phyloP scores from a whole-genome alignment of 1,140 invertebrate species.

The Trichomalopsis sarcophagae region DNA sequence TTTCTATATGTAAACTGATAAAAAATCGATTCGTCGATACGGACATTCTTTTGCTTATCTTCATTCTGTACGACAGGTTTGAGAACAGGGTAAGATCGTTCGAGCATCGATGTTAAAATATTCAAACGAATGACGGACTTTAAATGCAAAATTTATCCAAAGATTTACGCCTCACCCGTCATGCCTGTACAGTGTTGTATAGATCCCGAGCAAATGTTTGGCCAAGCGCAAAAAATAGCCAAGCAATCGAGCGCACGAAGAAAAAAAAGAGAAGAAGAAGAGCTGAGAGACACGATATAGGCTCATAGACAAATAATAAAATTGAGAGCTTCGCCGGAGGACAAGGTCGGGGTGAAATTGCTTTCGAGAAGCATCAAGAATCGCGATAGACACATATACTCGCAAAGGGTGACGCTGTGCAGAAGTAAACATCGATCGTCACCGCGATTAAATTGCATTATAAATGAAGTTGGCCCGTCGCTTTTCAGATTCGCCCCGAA shows the following conservation, averaged over 20 bases:
- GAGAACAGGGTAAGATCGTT: too few relatives aligned
- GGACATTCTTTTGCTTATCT: too few relatives aligned
- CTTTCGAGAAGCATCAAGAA: slow-evolving; percentile 50
- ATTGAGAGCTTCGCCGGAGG: neutral
- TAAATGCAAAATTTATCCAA: neutral
- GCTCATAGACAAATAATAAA: neutral
- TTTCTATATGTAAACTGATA: too few relatives aligned
- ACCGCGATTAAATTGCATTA: slow-evolving; percentile 66
- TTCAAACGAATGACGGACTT: neutral
- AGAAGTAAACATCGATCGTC: slow-evolving; percentile 56
- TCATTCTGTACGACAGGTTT: too few relatives aligned
- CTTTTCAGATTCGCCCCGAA: neutral
- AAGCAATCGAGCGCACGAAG: neutral
- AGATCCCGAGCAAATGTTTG: neutral
- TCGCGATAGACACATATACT: slow-evolving; percentile 32
- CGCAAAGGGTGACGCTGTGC: neutral
- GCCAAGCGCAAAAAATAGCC: neutral
- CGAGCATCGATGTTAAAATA: too few relatives aligned
- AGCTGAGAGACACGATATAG: neutral
- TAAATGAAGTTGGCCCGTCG: slow-evolving; percentile 56
- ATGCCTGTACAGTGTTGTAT: neutral
- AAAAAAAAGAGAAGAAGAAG: neutral
- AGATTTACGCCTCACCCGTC: neutral
- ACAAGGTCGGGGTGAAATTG: slow-evolving; percentile 41
- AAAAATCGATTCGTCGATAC: too few relatives aligned